These are phyloP conservation scores for Drosophila bocqueti DNA, from an alignment of 1,140 invertebrate species.

Conservation along the genomic window DNA sequence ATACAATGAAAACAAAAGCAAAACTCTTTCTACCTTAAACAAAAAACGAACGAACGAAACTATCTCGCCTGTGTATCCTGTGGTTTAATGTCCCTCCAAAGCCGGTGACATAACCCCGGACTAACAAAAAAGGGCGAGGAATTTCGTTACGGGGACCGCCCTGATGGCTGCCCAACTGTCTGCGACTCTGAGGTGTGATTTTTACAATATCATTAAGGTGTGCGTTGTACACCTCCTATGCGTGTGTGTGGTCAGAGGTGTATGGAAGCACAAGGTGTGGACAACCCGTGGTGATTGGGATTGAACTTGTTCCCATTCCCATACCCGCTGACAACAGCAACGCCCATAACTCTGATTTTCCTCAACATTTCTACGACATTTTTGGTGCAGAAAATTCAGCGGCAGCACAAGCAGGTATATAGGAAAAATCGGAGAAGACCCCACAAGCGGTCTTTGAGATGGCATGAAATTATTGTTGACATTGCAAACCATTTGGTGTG, in stretches of 20 bases:
- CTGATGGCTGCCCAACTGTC: slow-evolving; percentile 62
- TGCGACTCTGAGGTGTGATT: slow-evolving; percentile 71
- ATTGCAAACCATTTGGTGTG: slow-evolving; percentile 65
- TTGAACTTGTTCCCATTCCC: slow-evolving; percentile 48
- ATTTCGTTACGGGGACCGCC: slow-evolving; percentile 58
- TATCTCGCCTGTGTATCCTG: slow-evolving; percentile 57
- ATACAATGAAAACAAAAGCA: slow-evolving; percentile 50
- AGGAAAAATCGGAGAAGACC: slow-evolving; percentile 43
- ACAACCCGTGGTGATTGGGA: slow-evolving; percentile 72
- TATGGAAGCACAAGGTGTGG: slow-evolving; percentile 74
- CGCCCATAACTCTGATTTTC: slow-evolving; percentile 67
- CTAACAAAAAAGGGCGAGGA: slow-evolving; percentile 32
- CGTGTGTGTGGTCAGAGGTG: slow-evolving; percentile 65
- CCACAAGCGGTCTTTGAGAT: slow-evolving; percentile 55
- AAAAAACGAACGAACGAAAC: background rate
- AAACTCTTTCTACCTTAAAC: slow-evolving; percentile 52
- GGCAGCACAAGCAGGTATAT: slow-evolving; percentile 33
- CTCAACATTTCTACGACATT: slow-evolving; percentile 6
- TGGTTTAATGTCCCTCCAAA: slow-evolving; percentile 75
- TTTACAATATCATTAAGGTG: slow-evolving; percentile 81
- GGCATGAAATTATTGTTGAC: slow-evolving; percentile 78
- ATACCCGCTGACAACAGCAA: slow-evolving; percentile 71
- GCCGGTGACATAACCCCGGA: slow-evolving; percentile 73
- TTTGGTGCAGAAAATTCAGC: slow-evolving; percentile 52
- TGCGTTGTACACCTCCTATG: slow-evolving; percentile 13